These are phyloP conservation scores for Lymantria dispar DNA, from an alignment of 2,888 invertebrate species.

Conservation along the genomic window DNA sequence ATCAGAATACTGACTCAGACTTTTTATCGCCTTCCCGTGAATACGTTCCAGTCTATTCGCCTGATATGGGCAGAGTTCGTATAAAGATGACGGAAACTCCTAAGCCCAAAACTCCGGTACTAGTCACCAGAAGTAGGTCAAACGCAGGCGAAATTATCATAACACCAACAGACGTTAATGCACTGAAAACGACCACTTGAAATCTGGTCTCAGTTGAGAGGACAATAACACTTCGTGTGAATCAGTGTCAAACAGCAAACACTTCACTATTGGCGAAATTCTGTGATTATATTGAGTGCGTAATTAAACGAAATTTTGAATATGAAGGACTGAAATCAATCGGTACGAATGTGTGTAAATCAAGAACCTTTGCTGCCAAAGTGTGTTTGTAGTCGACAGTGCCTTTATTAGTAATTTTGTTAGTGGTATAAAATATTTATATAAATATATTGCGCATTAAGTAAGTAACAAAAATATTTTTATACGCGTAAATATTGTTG, in stretches of 20 bases:
- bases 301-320: slow-evolving; percentile 49
- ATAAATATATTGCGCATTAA: slow-evolving; percentile 73
- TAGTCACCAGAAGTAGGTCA: slow-evolving; percentile 89
- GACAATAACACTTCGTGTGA: slow-evolving; percentile 62
- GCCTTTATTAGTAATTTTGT: slow-evolving; percentile 71
- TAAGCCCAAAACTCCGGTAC: slow-evolving; percentile 90
- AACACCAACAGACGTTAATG: slow-evolving; percentile 78
- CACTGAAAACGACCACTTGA: slow-evolving; percentile 74
- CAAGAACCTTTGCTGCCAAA: slow-evolving; percentile 79
- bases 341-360: slow-evolving; percentile 55
- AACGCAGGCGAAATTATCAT: slow-evolving; percentile 90
- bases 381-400: slow-evolving; percentile 83
- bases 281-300: slow-evolving; percentile 72
- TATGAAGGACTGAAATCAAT: slow-evolving; percentile 52
- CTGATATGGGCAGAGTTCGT: slow-evolving; percentile 89
- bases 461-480: slow-evolving; percentile 70
- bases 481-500: slow-evolving; percentile 79
- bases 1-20: slow-evolving; percentile 65
- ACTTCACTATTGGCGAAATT: slow-evolving; percentile 77
- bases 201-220: slow-evolving; percentile 44
- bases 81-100: slow-evolving; percentile 90
- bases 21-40: slow-evolving; percentile 71
- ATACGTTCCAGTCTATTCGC: slow-evolving; percentile 82
- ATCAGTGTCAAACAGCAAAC: slow-evolving; percentile 73
- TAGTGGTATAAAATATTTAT: slow-evolving; percentile 75